A percentile compares a stretch with the other conserved stretches of the same genome.
Evolutionary conservation across 2,888 invertebrate species (phyloP).

Genomic region (Reticulitermes lucifugus): DNA sequence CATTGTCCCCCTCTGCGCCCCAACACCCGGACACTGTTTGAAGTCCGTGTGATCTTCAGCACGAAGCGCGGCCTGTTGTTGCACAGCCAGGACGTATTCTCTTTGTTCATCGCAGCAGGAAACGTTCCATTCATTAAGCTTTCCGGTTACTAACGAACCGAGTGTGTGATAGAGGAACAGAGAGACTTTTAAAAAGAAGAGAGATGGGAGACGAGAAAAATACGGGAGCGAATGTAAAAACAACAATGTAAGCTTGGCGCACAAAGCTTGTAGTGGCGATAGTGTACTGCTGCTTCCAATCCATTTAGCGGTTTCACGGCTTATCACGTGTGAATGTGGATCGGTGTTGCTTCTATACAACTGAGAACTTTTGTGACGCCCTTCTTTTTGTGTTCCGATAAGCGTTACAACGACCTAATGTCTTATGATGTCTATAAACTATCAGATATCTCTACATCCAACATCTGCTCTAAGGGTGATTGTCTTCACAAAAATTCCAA

Average conservation of each 20-base stretch:
- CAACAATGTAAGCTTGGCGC: background rate
- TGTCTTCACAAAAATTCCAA: too few species aligned
- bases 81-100: background rate
- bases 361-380: conserved; percentile 2
- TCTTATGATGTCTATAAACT: too few species aligned
- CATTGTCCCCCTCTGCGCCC: background rate
- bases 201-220: background rate
- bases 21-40: conserved; percentile 17
- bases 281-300: background rate
- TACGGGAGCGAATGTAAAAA: background rate
- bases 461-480: too few species aligned
- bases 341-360: background rate
- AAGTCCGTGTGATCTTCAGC: conserved; percentile 11
- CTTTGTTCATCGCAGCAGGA: conserved; percentile 22
- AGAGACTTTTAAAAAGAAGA: background rate
- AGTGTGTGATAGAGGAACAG: conserved; percentile 9
- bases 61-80: background rate
- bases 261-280: background rate
- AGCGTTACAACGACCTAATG: background rate
- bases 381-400: background rate
- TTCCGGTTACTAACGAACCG: conserved; percentile 38
- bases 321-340: background rate
- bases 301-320: conserved; percentile 13
- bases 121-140: conserved; percentile 32
- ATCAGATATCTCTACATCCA: too few species aligned